Base-by-base conservation (phyloP, 2,797 vertebrate genomes). In the Danionella dracula region DNA sequence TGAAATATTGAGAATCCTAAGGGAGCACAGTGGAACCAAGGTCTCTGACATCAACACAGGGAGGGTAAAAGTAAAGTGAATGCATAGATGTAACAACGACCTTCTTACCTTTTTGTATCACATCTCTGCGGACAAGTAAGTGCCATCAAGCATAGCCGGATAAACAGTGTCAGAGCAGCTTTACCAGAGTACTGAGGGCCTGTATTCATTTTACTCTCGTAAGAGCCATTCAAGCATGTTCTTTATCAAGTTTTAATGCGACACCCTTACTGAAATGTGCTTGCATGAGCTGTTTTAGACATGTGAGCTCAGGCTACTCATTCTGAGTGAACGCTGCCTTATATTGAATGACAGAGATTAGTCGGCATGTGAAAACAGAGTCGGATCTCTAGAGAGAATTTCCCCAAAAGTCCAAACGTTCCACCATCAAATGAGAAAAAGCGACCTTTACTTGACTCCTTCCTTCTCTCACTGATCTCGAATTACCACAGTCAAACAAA, bases 341-440 rank as follows among this genome's bases (percentile, higher is more conserved):
- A 40, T 59, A 53, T 68, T 51, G 69, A 70, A 65, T 74, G 50
- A 61, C 66, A 42, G 44, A 54, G 58, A 73, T 73, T 77, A 70
- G 76, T 44, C 54, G 10, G 66, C 32, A 48, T 45, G 34, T 58
- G 51, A 65, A 73, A 73, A 65, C 68, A 53, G 37, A 65, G 38
- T 11, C 23, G 12, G 44, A 54, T 60, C 55, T 49, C 55, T 66
- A 4, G 48, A 64, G 59, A 49, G 35, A 27, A 13, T 48, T 46
- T 57, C 70, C n/a, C n/a, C n/a, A n/a, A 40, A 31, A 61, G 37
- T 60, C 32, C 35, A 51, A 66, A 42, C 50, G 38, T 57, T 60
- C 56, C 48, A n/a, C 49, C 20, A 68, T 72, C 51, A 75, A 15
- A 23, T 68, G 67, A 42, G 55, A 73, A 44, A 66, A 15, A 11